Percentiles rank a stretch among this genome's conserved stretches.
These are phyloP conservation scores for Nesoenas mayeri DNA, from an alignment of 2,113 vertebrate species.

Conservation along the genomic window DNA sequence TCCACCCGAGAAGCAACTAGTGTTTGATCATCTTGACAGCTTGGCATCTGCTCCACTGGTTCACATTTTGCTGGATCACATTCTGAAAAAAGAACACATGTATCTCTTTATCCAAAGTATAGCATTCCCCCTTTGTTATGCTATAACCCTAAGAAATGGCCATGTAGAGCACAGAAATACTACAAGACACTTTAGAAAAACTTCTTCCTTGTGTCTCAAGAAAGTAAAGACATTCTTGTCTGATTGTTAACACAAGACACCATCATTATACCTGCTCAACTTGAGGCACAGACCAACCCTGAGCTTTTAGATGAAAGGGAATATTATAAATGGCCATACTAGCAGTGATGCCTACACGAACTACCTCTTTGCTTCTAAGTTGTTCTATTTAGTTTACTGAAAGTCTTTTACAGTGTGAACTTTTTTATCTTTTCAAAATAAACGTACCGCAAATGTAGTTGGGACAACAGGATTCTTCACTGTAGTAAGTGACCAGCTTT, in stretches of 20 bases:
- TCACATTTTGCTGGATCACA: constrained; percentile 91
- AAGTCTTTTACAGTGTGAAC: not conserved
- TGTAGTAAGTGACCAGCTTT: constrained; percentile 87
- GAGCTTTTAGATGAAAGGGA: not conserved
- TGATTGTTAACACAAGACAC: fast-evolving
- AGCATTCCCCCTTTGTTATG: not conserved
- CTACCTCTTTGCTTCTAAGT: not conserved
- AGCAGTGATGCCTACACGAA: not conserved
- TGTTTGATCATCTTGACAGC: constrained; percentile 87
- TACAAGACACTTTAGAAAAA: not conserved
- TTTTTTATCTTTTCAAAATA: not conserved
- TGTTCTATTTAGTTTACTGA: not conserved
- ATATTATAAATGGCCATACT: not conserved
- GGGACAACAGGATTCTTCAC: constrained; percentile 92
- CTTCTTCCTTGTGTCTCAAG: not conserved
- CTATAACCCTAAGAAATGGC: not conserved
- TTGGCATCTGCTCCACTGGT: constrained; percentile 69
- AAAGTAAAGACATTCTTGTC: not conserved
- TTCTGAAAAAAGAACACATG: constrained; percentile 72
- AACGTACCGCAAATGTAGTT: constrained; percentile 86
- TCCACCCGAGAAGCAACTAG: constrained; percentile 82
- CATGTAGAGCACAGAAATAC: not conserved
- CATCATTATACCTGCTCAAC: not conserved
- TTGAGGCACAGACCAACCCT: not conserved
- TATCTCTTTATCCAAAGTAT: not conserved